Evolutionary conservation across 2,888 invertebrate species (phyloP).

Genomic region (Himalopsyche anomala): DNA sequence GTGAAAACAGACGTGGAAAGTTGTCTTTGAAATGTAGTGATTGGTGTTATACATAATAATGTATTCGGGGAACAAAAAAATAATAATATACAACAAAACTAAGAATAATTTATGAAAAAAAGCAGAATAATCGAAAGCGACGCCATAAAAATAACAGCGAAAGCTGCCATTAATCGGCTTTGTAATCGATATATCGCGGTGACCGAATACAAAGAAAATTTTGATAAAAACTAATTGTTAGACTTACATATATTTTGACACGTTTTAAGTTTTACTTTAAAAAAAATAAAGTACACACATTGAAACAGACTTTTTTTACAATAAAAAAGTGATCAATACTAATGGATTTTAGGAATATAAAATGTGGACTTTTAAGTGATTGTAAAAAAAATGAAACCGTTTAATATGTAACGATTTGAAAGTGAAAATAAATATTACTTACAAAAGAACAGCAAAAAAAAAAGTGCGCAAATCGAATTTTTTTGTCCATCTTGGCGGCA

Average conservation of each 20-base stretch:
- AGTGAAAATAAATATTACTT: too few relatives aligned
- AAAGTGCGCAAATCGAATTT: too few relatives aligned
- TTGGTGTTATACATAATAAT: too few relatives aligned
- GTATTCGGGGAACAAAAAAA: too few relatives aligned
- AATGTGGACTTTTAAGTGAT: constrained; percentile 6
- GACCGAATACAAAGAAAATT: not conserved
- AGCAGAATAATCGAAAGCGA: too few relatives aligned
- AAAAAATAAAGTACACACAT: constrained; percentile 8
- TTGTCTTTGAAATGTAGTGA: too few relatives aligned
- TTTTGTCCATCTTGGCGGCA: too few relatives aligned
- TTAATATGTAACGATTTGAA: not conserved
- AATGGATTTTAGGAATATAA: not conserved
- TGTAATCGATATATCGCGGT: not conserved
- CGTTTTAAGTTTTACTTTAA: constrained; percentile 14
- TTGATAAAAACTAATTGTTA: not conserved
- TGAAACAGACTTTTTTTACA: not conserved
- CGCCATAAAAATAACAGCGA: not conserved
- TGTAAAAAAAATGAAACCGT: not conserved
- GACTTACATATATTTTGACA: not conserved
- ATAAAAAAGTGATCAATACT: not conserved
- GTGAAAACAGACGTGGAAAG: too few relatives aligned
- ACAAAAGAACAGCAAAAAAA: too few relatives aligned
- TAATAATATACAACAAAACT: too few relatives aligned
- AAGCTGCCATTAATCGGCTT: not conserved
- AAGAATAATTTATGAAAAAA: too few relatives aligned